phyloP scores from a whole-genome alignment of 2,888 invertebrate species.

The Cephalotes varians region DNA sequence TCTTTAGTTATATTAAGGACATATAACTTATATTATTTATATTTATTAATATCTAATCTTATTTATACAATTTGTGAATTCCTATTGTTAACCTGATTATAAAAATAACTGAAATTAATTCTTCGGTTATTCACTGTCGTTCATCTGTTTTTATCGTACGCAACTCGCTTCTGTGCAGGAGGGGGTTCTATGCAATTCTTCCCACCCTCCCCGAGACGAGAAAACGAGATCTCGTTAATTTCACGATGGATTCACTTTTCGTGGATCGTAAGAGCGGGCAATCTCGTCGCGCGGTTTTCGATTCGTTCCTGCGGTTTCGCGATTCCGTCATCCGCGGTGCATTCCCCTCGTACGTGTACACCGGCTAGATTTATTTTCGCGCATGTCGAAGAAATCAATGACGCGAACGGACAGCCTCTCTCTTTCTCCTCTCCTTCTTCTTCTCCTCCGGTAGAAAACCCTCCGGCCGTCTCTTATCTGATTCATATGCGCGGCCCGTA shows the following conservation, averaged over 20 bases:
- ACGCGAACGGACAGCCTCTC: conserved; percentile 66
- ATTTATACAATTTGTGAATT: neutral
- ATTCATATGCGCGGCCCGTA: conserved; percentile 80
- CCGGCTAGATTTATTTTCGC: conserved; percentile 70
- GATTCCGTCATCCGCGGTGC: conserved; percentile 17
- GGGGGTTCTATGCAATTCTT: neutral
- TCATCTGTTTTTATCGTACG: neutral
- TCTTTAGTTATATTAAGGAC: neutral
- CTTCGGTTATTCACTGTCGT: neutral
- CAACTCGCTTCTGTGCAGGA: too few relatives aligned
- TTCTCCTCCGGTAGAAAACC: conserved; percentile 50
- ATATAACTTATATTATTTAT: neutral
- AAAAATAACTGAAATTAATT: neutral
- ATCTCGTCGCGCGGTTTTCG: conserved; percentile 55
- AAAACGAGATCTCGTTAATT: conserved; percentile 39
- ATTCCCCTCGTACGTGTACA: conserved; percentile 5
- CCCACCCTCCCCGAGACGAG: too few relatives aligned
- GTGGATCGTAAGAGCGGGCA: neutral
- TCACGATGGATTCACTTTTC: conserved; percentile 29
- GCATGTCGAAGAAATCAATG: conserved; percentile 72
- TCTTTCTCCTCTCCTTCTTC: conserved; percentile 5
- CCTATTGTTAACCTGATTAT: neutral
- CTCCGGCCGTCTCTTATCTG: conserved; percentile 66
- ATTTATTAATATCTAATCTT: neutral
- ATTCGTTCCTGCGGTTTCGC: conserved; percentile 54